A percentile compares a stretch with the other conserved stretches of the same genome.
Evolutionary conservation across 2,797 vertebrate species (phyloP).

Genomic region (Spea hammondii): DNA sequence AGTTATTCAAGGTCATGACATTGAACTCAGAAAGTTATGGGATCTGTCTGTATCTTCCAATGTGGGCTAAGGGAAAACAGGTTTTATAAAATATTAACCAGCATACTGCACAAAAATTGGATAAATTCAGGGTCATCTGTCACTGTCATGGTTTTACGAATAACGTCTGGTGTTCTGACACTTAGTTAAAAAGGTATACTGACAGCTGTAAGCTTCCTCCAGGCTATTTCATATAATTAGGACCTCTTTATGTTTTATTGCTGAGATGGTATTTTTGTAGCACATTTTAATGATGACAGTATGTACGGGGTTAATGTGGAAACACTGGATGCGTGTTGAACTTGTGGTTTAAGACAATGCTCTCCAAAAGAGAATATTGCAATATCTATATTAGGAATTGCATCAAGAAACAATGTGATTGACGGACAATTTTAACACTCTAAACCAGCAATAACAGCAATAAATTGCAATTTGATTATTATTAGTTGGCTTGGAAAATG

Average conservation of each 20-base stretch:
- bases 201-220: conserved; percentile 40
- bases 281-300: conserved; percentile 27
- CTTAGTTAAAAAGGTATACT: conserved; percentile 29
- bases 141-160: conserved; percentile 16
- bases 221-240: conserved; percentile 45
- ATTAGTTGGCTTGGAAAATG: too few relatives aligned
- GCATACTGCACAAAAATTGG: conserved; percentile 35
- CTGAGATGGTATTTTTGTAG: conserved; percentile 17
- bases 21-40: too few relatives aligned
- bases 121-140: conserved; percentile 34
- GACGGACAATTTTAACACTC: too few relatives aligned
- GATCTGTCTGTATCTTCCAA: not conserved
- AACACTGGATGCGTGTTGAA: conserved; percentile 3
- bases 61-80: not conserved
- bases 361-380: not conserved
- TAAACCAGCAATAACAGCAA: too few relatives aligned
- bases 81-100: conserved; percentile 3
- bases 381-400: too few relatives aligned
- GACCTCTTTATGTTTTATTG: conserved; percentile 27
- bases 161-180: conserved; percentile 40
- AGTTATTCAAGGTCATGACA: too few relatives aligned
- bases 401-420: too few relatives aligned
- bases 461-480: too few relatives aligned
- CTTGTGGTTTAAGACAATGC: conserved; percentile 1
- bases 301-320: not conserved